Base-by-base conservation (phyloP, 2,113 vertebrate species). In the Buteo buteo region DNA sequence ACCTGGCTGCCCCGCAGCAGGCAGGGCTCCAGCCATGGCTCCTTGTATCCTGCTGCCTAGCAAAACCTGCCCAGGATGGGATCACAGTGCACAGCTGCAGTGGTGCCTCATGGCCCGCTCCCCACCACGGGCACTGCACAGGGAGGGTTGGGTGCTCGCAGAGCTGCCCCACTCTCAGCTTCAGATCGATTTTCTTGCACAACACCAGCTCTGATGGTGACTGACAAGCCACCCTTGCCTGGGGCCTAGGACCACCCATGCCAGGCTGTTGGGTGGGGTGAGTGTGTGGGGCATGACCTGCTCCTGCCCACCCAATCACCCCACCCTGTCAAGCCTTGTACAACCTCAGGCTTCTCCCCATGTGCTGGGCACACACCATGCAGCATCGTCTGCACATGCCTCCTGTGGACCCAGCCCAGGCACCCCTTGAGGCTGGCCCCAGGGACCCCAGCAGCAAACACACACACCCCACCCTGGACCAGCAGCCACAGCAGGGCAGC, bases 61-160 rank as follows among this genome's bases (percentile, higher is more conserved):
- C 29, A 79, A 82, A 85, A 50, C 38, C 42, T 32, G 25, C 13
- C 49, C 31, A 70, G 49, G 11, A n/a, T 3, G 1, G 47, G 50
- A 17, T 10, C 24, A 40, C 1, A 20, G 22, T 25, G 11, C 59
- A 19, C 0, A 0, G 57, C 32, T 65, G 44, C 49, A 50, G n/a
- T 0, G 2, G n/a, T 69, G 59, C 29, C 45, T 89, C 1, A 1
- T 25, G 16, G 34, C 28, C 62, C 6, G 0, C 13, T 62, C 24
- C 34, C 31, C 55, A 36, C 16, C 55, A 18, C 0, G 0, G 47
- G 64, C 59, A 50, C 10, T 1, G 3, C 36, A 9, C 0, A 1
- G 20, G 38, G 36, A 87, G 21, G 28, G n/a, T 0, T 32, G 42
- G 54, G 44, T 4, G 1, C 29, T 72, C 4, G 0, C 2, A 1